A percentile compares a stretch with the other conserved stretches of the same genome.
phyloP scores from a whole-genome alignment of 1,140 invertebrate genomes.

The Telenomus remus region DNA sequence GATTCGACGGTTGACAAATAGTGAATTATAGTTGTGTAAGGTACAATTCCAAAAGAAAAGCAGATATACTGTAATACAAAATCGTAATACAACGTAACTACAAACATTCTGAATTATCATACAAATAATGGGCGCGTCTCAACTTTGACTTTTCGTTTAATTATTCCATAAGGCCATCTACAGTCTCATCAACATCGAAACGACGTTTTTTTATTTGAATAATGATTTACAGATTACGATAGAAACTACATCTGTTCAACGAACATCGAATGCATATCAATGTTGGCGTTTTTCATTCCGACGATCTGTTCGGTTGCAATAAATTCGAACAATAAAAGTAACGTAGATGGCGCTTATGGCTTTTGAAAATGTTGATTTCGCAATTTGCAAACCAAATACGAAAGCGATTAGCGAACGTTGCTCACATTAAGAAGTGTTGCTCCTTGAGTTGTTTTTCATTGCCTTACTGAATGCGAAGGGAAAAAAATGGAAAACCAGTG shows the following conservation, averaged over 20 bases:
- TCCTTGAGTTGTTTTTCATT: background rate
- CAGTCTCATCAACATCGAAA: constrained; percentile 1
- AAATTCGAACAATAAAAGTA: background rate
- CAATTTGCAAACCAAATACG: background rate
- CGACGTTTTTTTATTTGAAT: background rate
- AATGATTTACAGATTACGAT: background rate
- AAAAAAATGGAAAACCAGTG: too few species aligned
- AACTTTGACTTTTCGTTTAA: constrained; percentile 13
- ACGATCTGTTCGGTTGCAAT: too few species aligned
- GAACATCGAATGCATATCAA: too few species aligned
- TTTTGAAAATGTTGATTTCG: background rate
- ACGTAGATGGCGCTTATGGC: background rate
- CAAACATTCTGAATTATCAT: constrained; percentile 39
- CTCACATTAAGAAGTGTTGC: background rate
- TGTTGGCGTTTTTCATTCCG: too few species aligned
- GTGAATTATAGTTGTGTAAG: constrained; percentile 47
- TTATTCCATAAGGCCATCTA: constrained; percentile 13
- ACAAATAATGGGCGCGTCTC: constrained; percentile 53
- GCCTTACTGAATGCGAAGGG: background rate
- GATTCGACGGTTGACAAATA: constrained; percentile 51
- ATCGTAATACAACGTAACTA: constrained; percentile 33
- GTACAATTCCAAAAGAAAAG: constrained; percentile 32
- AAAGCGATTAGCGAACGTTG: background rate
- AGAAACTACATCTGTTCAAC: too few species aligned
- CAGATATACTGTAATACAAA: constrained; percentile 2